These are phyloP conservation scores for Atta colombica DNA, from an alignment of 1,140 invertebrate genomes.

Conservation along the genomic window DNA sequence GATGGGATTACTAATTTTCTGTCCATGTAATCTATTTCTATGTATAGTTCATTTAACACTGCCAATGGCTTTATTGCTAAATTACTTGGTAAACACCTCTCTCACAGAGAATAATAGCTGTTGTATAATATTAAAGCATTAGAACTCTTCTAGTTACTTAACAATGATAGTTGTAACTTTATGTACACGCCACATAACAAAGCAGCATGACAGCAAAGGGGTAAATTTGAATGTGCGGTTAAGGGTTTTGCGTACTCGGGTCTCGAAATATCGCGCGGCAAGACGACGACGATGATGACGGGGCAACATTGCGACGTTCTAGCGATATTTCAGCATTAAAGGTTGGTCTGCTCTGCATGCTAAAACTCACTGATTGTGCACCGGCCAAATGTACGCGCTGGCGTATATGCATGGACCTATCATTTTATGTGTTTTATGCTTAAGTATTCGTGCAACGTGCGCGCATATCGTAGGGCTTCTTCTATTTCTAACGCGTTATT, in stretches of 20 bases:
- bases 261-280: slow-evolving; percentile 61
- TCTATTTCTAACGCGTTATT: not conserved
- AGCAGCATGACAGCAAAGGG: slow-evolving; percentile 5
- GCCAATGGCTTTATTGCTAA: not conserved
- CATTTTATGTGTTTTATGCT: slow-evolving; percentile 62
- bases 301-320: slow-evolving; percentile 58
- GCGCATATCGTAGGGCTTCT: not conserved
- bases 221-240: slow-evolving; percentile 51
- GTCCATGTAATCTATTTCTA: not conserved
- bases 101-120: not conserved
- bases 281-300: slow-evolving; percentile 59
- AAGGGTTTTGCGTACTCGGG: slow-evolving; percentile 37
- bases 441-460: slow-evolving; percentile 45
- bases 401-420: slow-evolving; percentile 67
- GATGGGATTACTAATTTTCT: slow-evolving; percentile 9
- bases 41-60: not conserved
- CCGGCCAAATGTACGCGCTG: slow-evolving; percentile 66
- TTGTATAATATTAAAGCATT: not conserved
- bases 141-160: not conserved
- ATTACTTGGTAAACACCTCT: not conserved
- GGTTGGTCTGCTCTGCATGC: slow-evolving; percentile 71
- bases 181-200: not conserved
- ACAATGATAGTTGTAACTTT: not conserved
- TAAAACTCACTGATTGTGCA: slow-evolving; percentile 66
- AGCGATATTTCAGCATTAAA: slow-evolving; percentile 78